Conservation (phyloP, 2,888 invertebrate genomes). For the Yponomeuta sedellus region DNA sequence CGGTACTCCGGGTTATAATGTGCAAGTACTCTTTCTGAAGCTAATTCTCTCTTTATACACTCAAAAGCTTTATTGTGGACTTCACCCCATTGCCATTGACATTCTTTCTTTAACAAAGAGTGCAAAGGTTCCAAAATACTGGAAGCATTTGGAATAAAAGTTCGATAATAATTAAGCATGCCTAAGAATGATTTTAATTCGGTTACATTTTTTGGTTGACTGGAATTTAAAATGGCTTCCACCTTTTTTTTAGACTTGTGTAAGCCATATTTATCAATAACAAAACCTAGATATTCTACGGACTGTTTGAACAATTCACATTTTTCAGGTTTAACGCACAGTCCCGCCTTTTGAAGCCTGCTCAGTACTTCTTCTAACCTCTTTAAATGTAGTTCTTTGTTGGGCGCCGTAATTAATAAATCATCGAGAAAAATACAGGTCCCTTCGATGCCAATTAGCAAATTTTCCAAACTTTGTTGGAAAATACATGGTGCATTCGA, state of each 20-base stretch:
- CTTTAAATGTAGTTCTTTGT: constrained; percentile 8
- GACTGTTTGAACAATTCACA: constrained; percentile 20
- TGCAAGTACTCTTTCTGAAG: constrained; percentile 20
- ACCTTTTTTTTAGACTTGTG: constrained; percentile 18
- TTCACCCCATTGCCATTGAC: constrained; percentile 19
- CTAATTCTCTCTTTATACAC: constrained; percentile 16
- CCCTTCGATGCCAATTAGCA: constrained; percentile 17
- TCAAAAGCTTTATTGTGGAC: constrained; percentile 15
- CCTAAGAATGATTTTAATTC: constrained; percentile 20
- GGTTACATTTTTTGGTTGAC: constrained; percentile 15
- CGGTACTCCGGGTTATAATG: constrained; percentile 13
- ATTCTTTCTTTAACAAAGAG: constrained; percentile 16
- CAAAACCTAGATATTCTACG: constrained; percentile 21
- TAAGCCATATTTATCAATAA: constrained; percentile 20
- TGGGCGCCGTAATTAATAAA: constrained; percentile 16
- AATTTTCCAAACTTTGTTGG: constrained; percentile 16
- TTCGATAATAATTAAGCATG: constrained; percentile 20
- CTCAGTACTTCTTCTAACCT: constrained; percentile 17
- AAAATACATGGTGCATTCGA: constrained; percentile 18
- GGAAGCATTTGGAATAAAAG: constrained; percentile 19
- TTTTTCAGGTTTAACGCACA: constrained; percentile 18
- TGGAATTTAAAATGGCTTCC: constrained; percentile 17
- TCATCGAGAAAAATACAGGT: constrained; percentile 19
- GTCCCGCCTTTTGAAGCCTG: constrained; percentile 18
- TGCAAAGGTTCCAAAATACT: constrained; percentile 18